Conservation (phyloP, 2,797 vertebrate species). For the Muraenolepis orangiensis region DNA sequence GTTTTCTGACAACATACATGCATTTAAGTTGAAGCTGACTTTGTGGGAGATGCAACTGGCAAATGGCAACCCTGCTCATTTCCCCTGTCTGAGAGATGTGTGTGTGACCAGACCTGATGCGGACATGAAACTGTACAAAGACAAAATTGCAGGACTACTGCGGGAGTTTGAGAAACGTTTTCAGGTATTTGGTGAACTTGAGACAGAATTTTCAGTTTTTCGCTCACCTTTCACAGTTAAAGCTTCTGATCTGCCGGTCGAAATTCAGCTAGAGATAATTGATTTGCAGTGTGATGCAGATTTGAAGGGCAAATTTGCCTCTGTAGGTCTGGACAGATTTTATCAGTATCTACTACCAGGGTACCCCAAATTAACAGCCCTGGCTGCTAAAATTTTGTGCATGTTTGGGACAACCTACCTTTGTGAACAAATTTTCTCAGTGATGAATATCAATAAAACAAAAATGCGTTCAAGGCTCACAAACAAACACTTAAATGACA, state of each 20-base stretch:
- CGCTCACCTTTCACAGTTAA: constrained; percentile 1
- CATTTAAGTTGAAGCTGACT: constrained; percentile 17
- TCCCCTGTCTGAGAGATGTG: constrained; percentile 10
- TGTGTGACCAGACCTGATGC: background rate
- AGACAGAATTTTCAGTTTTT: constrained; percentile 28
- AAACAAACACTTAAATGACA: constrained; percentile 26
- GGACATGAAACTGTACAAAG: constrained; percentile 5
- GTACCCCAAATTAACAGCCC: constrained; percentile 29
- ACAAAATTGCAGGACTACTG: constrained; percentile 13
- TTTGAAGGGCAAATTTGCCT: constrained; percentile 29
- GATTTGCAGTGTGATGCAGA: constrained; percentile 29
- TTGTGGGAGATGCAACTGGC: constrained; percentile 10
- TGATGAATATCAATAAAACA: constrained; percentile 32
- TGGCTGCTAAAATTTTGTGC: constrained; percentile 20
- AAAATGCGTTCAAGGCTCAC: constrained; percentile 24
- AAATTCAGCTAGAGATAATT: constrained; percentile 20
- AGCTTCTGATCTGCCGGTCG: constrained; percentile 1
- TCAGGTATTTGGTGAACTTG: constrained; percentile 30
- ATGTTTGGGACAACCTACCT: constrained; percentile 7
- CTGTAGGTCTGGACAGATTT: constrained; percentile 23
- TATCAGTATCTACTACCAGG: constrained; percentile 28
- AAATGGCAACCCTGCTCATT: constrained; percentile 22
- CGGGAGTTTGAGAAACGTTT: constrained; percentile 28
- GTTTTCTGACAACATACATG: constrained; percentile 24
- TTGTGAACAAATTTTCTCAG: constrained; percentile 25